A percentile compares a stretch with the other conserved stretches of the same genome.
Evolutionary conservation across 2,888 invertebrate genomes (phyloP).

Genomic region (Itoplectis maculator): DNA sequence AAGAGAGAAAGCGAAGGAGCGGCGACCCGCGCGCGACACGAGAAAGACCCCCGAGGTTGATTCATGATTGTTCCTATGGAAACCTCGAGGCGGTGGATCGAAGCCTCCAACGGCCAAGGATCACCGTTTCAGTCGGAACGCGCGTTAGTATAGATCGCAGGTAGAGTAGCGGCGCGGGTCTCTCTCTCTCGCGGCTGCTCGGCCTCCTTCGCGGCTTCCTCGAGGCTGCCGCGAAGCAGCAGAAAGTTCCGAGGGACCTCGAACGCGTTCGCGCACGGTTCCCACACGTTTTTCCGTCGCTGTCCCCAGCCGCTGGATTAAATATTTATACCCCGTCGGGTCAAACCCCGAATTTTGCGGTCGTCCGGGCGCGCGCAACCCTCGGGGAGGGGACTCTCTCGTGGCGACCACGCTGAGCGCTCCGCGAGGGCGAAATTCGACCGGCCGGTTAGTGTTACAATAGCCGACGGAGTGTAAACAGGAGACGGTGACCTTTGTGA

Average conservation of each 20-base stretch:
- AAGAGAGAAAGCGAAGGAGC: constrained; percentile 45
- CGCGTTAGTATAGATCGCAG: constrained; percentile 68
- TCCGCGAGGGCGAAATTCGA: too few relatives aligned
- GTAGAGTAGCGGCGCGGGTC: constrained; percentile 28
- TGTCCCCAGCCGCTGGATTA: constrained; percentile 70
- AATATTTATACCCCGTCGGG: constrained; percentile 76
- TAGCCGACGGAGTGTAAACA: too few relatives aligned
- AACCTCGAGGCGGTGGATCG: constrained; percentile 78
- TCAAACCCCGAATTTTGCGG: too few relatives aligned
- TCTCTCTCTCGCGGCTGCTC: constrained; percentile 12
- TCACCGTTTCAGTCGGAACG: constrained; percentile 49
- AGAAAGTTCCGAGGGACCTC: too few relatives aligned
- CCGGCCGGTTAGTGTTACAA: too few relatives aligned
- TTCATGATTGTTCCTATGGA: constrained; percentile 81
- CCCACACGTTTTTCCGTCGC: too few relatives aligned
- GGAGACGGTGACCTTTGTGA: too few relatives aligned
- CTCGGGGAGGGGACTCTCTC: too few relatives aligned
- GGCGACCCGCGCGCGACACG: constrained; percentile 41
- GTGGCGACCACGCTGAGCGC: too few relatives aligned
- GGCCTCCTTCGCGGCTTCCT: background rate
- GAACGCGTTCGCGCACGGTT: constrained; percentile 52
- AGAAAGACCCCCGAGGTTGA: constrained; percentile 66
- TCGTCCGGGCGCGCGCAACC: too few relatives aligned
- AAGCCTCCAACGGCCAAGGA: constrained; percentile 71
- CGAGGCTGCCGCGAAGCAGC: too few relatives aligned